Percentiles rank a stretch among this genome's conserved stretches.
Evolutionary conservation across 2,113 vertebrate species (phyloP).

Genomic region (Henicopernis longicauda): DNA sequence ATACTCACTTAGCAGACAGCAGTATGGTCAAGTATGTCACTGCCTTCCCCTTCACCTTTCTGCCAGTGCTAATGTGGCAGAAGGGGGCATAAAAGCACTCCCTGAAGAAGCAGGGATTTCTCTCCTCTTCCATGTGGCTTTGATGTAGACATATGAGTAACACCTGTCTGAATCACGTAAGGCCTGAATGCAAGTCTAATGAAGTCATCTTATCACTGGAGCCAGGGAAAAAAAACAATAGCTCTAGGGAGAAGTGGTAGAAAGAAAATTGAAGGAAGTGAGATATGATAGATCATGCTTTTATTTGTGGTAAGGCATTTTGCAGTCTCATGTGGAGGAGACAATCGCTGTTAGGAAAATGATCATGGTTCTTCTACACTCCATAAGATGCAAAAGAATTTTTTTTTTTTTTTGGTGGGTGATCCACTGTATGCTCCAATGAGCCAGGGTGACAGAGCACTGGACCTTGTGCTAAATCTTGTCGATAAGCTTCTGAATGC

Average conservation of each 20-base stretch:
- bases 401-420: not conserved
- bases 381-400: not conserved
- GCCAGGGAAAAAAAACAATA: not conserved
- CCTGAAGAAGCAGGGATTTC: not conserved
- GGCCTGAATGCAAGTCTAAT: not conserved
- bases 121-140: not conserved
- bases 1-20: not conserved
- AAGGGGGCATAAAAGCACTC: not conserved
- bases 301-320: not conserved
- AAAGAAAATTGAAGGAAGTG: not conserved
- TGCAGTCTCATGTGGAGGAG: not conserved
- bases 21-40: not conserved
- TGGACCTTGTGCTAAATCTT: not conserved
- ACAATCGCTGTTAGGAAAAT: not conserved
- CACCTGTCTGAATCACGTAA: conserved; percentile 13
- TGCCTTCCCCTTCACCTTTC: not conserved
- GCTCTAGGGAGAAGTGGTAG: not conserved
- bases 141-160: not conserved
- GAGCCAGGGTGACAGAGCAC: not conserved
- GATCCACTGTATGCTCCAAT: not conserved
- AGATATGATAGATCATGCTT: not conserved
- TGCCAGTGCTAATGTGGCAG: not conserved
- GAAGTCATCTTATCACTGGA: not conserved
- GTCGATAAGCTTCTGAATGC: not conserved
- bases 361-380: not conserved